Base-by-base conservation (phyloP, 2,888 invertebrate species). In the Cremastobaeus sp. region DNA sequence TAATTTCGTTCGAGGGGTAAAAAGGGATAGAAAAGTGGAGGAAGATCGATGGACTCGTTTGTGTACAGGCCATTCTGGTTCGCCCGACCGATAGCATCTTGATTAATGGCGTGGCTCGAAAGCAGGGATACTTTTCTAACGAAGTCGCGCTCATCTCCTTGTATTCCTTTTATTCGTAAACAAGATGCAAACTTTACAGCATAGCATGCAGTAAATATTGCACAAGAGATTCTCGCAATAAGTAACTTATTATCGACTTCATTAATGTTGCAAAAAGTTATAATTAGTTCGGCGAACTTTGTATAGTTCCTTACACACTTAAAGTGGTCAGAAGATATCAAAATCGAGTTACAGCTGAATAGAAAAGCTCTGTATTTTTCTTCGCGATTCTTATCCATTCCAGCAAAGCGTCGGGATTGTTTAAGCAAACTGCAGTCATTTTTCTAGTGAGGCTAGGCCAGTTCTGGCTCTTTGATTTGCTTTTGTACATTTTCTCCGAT, bases 41-140 rank as follows among this genome's bases (percentile, higher is more conserved):
- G 70, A 76, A 71, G 74, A 76, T 71, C 76, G 74, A 74, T 74
- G 66, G 57, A 71, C 57, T 74, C 74, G 69, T 74, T 74, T 65
- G 70, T 70, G 66, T 62, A 57, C 65, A 50, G 45, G 28, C 55
- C 28, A 62, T 68, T 65, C 52, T 57, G 35, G 47, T 34, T 73
- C 65, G 32, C 35, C 59, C 73, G 21, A 45, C 64, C 69, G 65
- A 76, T 72, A 62, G 52, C 73, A 59, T 74, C 74, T 74, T 76
- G 74, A 74, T 74, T 74, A 76, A 74, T 76, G 64, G 52, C 55
- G 21, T 34, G 55, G 41, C 57, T 50, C 18, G 41, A 14, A 25
- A 18, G 25, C 47, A 35, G 35, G 43, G 71, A 41, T 72, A 70
- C 70, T 73, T 73, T 71, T 62, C 57, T 74, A 76, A 76, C 57